phyloP scores from a whole-genome alignment of 1,140 invertebrate genomes.

The Drosophila saltans region DNA sequence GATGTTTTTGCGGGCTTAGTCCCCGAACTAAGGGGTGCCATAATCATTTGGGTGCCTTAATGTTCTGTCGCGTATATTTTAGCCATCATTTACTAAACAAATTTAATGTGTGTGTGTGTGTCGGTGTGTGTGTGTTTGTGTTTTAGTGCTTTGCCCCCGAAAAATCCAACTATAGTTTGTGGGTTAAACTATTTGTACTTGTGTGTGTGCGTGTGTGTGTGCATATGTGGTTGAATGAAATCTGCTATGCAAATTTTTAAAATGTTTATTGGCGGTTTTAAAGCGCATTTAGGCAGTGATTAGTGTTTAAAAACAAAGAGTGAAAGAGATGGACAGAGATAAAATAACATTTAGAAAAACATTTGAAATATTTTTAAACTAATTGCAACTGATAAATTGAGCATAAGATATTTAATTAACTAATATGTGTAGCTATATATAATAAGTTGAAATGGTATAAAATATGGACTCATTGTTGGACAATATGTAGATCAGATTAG shows the following conservation, averaged over 20 bases:
- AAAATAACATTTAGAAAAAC: background rate
- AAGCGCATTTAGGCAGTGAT: slow-evolving; percentile 6
- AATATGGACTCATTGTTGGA: background rate
- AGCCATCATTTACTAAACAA: slow-evolving; percentile 70
- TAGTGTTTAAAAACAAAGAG: background rate
- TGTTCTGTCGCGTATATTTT: slow-evolving; percentile 58
- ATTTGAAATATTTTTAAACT: background rate
- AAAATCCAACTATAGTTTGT: slow-evolving; percentile 4
- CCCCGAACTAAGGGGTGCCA: slow-evolving; percentile 23
- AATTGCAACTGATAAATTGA: slow-evolving; percentile 1
- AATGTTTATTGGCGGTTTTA: slow-evolving; percentile 3
- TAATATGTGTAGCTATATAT: background rate
- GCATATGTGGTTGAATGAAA: slow-evolving; percentile 5
- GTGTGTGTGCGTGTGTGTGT: slow-evolving; percentile 1
- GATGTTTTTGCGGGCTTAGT: slow-evolving; percentile 2
- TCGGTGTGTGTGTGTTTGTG: background rate
- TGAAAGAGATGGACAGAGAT: background rate
- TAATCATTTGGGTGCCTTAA: slow-evolving; percentile 47
- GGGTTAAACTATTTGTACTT: slow-evolving; percentile 12
- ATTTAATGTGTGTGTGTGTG: slow-evolving; percentile 59
- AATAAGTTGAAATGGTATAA: background rate
- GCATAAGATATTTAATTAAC: background rate
- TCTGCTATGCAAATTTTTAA: background rate
- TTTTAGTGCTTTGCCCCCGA: background rate
- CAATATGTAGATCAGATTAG: background rate